These are phyloP conservation scores for Ditylenchus dipsaci DNA, from an alignment of 1,140 invertebrate species.

Conservation along the genomic window DNA sequence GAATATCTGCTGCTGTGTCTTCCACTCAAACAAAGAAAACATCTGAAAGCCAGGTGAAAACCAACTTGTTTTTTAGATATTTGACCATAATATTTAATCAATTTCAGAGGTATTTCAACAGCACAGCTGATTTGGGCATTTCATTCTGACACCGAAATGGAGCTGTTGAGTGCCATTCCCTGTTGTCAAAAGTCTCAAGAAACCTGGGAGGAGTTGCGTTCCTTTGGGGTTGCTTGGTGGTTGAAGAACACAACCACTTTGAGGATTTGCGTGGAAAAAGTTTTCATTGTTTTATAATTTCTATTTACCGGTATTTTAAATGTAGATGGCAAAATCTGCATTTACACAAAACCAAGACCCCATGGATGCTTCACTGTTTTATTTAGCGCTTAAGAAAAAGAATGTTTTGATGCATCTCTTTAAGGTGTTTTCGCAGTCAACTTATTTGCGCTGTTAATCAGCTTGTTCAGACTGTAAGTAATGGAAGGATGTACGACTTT, in stretches of 20 bases:
- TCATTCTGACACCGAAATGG: slow-evolving; percentile 95
- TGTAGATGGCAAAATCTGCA: slow-evolving; percentile 54
- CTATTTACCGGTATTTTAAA: slow-evolving; percentile 20
- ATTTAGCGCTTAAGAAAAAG: slow-evolving; percentile 97
- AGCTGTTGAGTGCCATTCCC: slow-evolving; percentile 82
- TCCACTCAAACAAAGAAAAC: slow-evolving; percentile 74
- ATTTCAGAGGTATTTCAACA: slow-evolving; percentile 72
- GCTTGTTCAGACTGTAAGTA: slow-evolving; percentile 65
- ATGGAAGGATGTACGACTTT: slow-evolving; percentile 87
- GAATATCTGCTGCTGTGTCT: slow-evolving; percentile 86
- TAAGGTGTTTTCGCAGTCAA: slow-evolving; percentile 62
- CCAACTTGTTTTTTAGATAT: background rate
- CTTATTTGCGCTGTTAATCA: slow-evolving; percentile 12
- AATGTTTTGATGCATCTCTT: slow-evolving; percentile 91
- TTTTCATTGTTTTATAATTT: slow-evolving; percentile 40
- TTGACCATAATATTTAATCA: no score
- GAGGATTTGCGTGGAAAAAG: slow-evolving; percentile 79
- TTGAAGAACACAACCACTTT: slow-evolving; percentile 78
- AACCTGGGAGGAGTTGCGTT: slow-evolving; percentile 84
- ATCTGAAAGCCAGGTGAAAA: slow-evolving; percentile 27
- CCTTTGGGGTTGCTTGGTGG: slow-evolving; percentile 95
- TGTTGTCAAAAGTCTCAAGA: slow-evolving; percentile 65
- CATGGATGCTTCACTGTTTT: slow-evolving; percentile 92
- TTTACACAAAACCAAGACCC: slow-evolving; percentile 73
- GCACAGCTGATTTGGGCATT: slow-evolving; percentile 97